phyloP scores from a whole-genome alignment of 2,113 vertebrate genomes.

The Aphelocoma coerulescens region DNA sequence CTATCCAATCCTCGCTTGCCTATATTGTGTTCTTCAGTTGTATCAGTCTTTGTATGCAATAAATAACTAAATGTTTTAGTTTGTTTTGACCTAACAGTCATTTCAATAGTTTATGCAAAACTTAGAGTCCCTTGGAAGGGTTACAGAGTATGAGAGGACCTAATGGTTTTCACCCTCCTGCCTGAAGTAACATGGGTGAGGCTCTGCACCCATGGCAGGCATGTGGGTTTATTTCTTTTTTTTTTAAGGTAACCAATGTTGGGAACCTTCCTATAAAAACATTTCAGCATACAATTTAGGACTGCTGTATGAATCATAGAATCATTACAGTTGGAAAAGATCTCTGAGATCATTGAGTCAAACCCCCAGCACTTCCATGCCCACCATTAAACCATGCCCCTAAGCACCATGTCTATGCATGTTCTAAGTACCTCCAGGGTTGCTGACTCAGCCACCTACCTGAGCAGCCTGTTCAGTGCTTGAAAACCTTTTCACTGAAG shows the following conservation, averaged over 20 bases:
- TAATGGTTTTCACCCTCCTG: not conserved
- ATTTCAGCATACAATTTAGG: not conserved
- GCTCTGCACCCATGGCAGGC: accelerated
- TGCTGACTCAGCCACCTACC: not conserved
- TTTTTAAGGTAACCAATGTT: accelerated
- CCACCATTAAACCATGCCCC: not conserved
- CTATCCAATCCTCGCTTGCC: not conserved
- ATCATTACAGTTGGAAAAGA: not conserved
- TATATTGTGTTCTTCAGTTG: not conserved
- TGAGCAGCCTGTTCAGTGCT: not conserved
- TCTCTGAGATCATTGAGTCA: not conserved
- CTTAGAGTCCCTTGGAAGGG: not conserved
- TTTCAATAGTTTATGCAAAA: not conserved
- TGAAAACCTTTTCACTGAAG: not conserved
- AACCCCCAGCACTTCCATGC: not conserved
- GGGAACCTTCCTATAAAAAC: not conserved
- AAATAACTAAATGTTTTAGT: not conserved
- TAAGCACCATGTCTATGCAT: accelerated
- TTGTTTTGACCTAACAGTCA: not conserved
- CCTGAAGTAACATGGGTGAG: not conserved
- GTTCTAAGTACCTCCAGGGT: not conserved
- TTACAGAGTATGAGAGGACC: not conserved
- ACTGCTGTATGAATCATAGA: not conserved
- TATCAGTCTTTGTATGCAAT: not conserved
- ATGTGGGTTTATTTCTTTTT: not conserved